Percentiles rank a stretch among this genome's conserved stretches.
These are phyloP conservation scores for Tribolium castaneum DNA, from an alignment of 1,140 invertebrate genomes.

Conservation along the genomic window DNA sequence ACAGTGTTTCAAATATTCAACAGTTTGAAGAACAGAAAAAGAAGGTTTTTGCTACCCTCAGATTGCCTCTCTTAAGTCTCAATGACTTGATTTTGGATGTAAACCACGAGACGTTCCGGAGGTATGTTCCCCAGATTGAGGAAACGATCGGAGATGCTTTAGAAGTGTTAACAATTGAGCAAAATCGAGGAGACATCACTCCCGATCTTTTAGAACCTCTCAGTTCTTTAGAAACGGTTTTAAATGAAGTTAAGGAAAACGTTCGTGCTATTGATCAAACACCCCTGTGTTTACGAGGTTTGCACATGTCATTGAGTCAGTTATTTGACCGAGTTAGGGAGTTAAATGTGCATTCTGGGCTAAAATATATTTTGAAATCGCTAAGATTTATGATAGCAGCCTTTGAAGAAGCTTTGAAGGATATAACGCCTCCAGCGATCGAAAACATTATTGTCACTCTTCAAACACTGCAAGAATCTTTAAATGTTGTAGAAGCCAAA, in stretches of 20 bases:
- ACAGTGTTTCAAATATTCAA: slow-evolving; percentile 50
- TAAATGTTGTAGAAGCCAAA: background rate
- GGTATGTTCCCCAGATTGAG: slow-evolving; percentile 8
- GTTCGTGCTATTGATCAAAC: background rate
- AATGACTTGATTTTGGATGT: slow-evolving; percentile 14
- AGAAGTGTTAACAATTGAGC: slow-evolving; percentile 59
- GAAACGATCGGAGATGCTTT: slow-evolving; percentile 56
- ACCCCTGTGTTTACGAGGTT: background rate
- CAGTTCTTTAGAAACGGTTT: background rate
- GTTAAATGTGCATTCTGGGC: background rate
- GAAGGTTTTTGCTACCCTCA: slow-evolving; percentile 49
- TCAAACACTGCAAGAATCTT: background rate
- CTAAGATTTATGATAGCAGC: background rate
- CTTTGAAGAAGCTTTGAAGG: background rate
- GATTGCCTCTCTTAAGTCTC: slow-evolving; percentile 11
- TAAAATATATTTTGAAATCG: slow-evolving; percentile 17
- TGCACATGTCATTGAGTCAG: background rate
- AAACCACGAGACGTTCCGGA: background rate
- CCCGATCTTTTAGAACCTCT: slow-evolving; percentile 13
- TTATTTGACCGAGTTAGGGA: background rate
- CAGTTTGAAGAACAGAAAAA: slow-evolving; percentile 49
- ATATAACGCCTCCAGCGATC: background rate
- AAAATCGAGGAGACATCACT: slow-evolving; percentile 54
- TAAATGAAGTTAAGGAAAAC: background rate
- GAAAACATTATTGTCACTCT: background rate